These are phyloP conservation scores for Parazoanthus atlanticus DNA, from an alignment of 92 coral and sea anemone species.

Conservation along the genomic window DNA sequence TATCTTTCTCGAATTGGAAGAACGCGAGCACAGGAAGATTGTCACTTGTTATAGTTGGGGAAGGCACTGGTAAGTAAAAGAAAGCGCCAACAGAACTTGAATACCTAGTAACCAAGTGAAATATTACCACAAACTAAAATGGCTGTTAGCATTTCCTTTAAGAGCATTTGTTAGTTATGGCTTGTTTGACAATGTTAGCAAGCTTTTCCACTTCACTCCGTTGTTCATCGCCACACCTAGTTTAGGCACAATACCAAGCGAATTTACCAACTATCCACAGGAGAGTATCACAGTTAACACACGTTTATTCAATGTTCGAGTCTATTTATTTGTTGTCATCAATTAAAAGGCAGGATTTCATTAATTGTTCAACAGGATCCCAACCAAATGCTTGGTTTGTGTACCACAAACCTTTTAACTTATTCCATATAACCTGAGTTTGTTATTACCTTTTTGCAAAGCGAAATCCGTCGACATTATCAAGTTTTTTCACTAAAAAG, in stretches of 20 bases:
- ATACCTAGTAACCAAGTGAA: background rate
- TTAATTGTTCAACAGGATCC: background rate
- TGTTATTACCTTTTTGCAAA: background rate
- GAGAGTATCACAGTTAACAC: background rate
- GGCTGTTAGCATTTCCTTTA: background rate
- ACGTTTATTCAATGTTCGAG: background rate
- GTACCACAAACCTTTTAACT: background rate
- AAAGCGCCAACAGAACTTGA: background rate
- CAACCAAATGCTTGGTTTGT: background rate
- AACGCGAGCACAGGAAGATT: background rate
- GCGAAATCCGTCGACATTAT: constrained; percentile 20
- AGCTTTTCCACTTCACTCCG: background rate
- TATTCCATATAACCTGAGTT: background rate
- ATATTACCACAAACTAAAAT: background rate
- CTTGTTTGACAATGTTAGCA: background rate
- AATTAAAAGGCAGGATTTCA: background rate
- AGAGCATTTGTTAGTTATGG: background rate
- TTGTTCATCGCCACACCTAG: background rate
- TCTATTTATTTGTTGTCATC: background rate
- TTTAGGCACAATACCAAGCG: background rate
- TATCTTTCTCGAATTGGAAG: background rate
- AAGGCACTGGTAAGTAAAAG: background rate
- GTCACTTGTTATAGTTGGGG: background rate
- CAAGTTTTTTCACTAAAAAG: background rate
- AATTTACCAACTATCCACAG: background rate